Base-by-base conservation (phyloP, 2,797 vertebrate genomes). In the Hapalemur alaotrensis region DNA sequence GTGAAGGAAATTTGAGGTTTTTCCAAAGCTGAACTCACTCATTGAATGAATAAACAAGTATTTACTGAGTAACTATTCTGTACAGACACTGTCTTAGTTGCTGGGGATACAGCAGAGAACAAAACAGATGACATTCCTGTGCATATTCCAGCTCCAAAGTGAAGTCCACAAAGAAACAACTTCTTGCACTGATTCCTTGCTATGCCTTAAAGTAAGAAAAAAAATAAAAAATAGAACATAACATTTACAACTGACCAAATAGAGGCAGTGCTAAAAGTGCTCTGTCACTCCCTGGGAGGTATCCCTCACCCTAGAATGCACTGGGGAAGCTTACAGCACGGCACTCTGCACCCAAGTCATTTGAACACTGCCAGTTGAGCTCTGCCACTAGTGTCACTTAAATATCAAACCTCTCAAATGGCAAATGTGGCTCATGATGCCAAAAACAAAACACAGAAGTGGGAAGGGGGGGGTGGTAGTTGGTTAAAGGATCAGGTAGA, bases 321-420 rank as follows among this genome's bases (percentile, higher is more conserved):
- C 57, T n/a, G 52, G 25, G 52, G 86, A 85, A 38, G 32, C 54
- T 75, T 38, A 12, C 52, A 63, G 18, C 17, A 25, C 0, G 50
- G 38, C 67, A 43, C 43, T 67, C 43, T 22, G 54, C 1, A 43
- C 88, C 88, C 54, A 32, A 57, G 54, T 79, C n/a, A 70, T 20
- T 18, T 87, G 38, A 89, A 80, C 54, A 70, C 80, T 83, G 73
- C 69, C 91, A 93, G 59, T 4, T 63, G 30, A 97, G 70, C 89
- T 94, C 75, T 48, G 50, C 41, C 63, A 89, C 91, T 41, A 76
- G 61, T 1, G 20, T 67, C 82, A 89, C 63, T 96, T 82, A 93
- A 97, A 96, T 69, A 95, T 85, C 95, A 97, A 86, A 73, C 52
- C 41, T 97, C 96, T 95, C 63, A 91, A 95, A 94, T 65, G 75